These are phyloP conservation scores for Hydrocynus forskahlii DNA, from an alignment of 2,797 vertebrate species.

Conservation along the genomic window DNA sequence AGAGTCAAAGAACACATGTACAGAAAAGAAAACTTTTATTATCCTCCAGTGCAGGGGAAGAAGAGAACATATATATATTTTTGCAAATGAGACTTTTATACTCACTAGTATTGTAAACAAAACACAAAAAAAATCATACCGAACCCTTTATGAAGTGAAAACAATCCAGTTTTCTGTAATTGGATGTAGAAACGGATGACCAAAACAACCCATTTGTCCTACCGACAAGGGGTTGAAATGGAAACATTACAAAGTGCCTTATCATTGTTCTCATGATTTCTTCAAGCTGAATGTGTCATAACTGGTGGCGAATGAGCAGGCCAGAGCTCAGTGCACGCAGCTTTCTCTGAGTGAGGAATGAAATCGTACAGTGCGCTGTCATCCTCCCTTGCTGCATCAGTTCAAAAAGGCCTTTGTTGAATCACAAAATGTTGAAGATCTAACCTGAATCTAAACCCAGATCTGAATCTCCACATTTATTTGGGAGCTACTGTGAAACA, in stretches of 20 bases:
- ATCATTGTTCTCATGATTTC: conserved; percentile 82
- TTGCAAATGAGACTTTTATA: conserved; percentile 89
- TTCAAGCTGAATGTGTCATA: conserved; percentile 83
- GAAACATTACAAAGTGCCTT: conserved; percentile 90
- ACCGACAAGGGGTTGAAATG: conserved; percentile 79
- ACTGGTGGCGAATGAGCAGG: conserved; percentile 80
- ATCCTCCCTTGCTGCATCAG: neutral
- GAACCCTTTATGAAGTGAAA: conserved; percentile 92
- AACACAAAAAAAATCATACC: conserved; percentile 76
- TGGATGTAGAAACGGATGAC: conserved; percentile 89
- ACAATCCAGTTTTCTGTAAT: conserved; percentile 82
- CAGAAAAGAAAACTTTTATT: conserved; percentile 88
- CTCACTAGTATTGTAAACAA: conserved; percentile 87
- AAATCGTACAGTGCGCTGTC: conserved; percentile 45
- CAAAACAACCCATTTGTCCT: conserved; percentile 90
- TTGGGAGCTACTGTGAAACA: neutral
- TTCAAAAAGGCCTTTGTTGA: neutral
- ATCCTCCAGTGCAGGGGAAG: conserved; percentile 90
- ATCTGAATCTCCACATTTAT: neutral
- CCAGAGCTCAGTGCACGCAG: conserved; percentile 73
- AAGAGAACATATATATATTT: conserved; percentile 89
- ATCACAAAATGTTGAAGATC: neutral
- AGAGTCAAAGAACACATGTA: conserved; percentile 70
- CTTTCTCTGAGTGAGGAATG: conserved; percentile 74
- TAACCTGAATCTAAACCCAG: neutral